Evolutionary conservation across 2,113 vertebrate genomes (phyloP).

Genomic region (Microcebus lehilahytsara): DNA sequence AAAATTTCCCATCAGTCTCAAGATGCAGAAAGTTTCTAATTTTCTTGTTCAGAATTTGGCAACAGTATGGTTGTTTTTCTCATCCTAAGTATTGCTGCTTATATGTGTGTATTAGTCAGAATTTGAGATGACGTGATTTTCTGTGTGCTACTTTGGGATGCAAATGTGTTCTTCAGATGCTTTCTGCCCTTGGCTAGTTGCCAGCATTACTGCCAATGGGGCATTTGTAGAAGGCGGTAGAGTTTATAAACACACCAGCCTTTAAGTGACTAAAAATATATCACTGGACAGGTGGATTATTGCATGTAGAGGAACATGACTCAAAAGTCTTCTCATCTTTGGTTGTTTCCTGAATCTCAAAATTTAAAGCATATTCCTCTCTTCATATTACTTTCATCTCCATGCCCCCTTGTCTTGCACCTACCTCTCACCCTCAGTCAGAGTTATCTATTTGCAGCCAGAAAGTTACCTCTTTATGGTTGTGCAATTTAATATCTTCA

Average conservation of each 20-base stretch:
- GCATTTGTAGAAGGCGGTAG: not conserved
- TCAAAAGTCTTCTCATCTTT: not conserved
- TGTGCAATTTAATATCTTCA: not conserved
- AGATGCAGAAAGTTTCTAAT: not conserved
- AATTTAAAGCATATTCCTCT: not conserved
- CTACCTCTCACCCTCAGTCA: not conserved
- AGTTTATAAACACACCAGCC: not conserved
- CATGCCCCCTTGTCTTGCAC: not conserved
- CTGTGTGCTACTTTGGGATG: not conserved
- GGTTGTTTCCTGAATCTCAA: not conserved
- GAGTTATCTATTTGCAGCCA: not conserved
- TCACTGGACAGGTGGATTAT: not conserved
- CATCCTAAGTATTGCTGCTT: not conserved
- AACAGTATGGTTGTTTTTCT: not conserved
- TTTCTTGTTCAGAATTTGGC: not conserved
- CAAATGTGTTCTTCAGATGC: not conserved
- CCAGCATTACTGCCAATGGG: not conserved
- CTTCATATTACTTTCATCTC: not conserved
- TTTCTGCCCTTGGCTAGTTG: not conserved
- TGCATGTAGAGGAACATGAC: not conserved
- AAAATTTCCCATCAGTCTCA: not conserved
- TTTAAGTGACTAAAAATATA: slow-evolving; percentile 1
- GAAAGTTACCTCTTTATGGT: not conserved
- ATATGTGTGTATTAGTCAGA: not conserved
- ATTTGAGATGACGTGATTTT: not conserved